Evolutionary conservation across 1,140 invertebrate species (phyloP).

Genomic region (Ericerus pela): DNA sequence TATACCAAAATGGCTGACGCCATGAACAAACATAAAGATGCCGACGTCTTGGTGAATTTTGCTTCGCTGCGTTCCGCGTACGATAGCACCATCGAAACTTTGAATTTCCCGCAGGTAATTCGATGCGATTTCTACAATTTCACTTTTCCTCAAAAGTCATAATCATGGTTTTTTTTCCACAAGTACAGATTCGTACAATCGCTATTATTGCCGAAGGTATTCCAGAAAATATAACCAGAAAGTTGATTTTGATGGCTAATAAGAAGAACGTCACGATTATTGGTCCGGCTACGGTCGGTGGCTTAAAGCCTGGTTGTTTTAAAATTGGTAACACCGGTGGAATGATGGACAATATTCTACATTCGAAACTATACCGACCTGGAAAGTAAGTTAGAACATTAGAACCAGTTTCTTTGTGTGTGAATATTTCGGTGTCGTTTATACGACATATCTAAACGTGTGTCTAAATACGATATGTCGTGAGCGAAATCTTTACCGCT

Average conservation of each 20-base stretch:
- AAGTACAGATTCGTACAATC: slow-evolving; percentile 83
- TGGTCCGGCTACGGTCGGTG: slow-evolving; percentile 94
- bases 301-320: slow-evolving; percentile 96
- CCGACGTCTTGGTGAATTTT: slow-evolving; percentile 96
- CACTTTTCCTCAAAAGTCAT: neutral
- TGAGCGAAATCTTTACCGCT: too few relatives aligned
- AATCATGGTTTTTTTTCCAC: slow-evolving; percentile 9
- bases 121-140: neutral
- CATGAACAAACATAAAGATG: slow-evolving; percentile 87
- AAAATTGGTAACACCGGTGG: slow-evolving; percentile 99
- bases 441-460: too few relatives aligned
- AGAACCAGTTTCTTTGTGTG: too few relatives aligned
- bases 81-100: slow-evolving; percentile 87
- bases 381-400: slow-evolving; percentile 50
- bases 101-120: slow-evolving; percentile 68
- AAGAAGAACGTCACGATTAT: slow-evolving; percentile 75
- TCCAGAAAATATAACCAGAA: slow-evolving; percentile 93
- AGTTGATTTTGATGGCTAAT: slow-evolving; percentile 74
- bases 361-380: slow-evolving; percentile 90
- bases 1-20: slow-evolving; percentile 97
- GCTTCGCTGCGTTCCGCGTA: slow-evolving; percentile 95
- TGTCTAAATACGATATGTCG: too few relatives aligned
- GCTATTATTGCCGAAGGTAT: slow-evolving; percentile 99
- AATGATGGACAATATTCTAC: slow-evolving; percentile 98
- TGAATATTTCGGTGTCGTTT: too few relatives aligned